Percentiles rank a stretch among this genome's conserved stretches.
Conservation (phyloP, 2,113 vertebrate species). For the Zonotrichia leucophrys region DNA sequence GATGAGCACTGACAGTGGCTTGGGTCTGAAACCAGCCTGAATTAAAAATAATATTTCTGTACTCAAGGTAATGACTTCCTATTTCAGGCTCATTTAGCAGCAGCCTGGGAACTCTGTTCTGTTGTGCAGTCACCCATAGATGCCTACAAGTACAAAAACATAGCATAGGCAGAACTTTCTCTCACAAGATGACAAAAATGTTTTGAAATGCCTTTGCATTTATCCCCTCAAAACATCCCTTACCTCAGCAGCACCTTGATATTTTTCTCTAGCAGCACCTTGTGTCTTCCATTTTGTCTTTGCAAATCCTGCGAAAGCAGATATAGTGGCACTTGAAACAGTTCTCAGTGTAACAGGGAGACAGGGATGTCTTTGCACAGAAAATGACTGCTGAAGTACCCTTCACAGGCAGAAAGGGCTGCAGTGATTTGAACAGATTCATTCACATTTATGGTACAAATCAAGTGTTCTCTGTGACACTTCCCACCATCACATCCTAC, state of each 20-base stretch:
- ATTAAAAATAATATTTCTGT: background rate
- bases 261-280: background rate
- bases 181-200: background rate
- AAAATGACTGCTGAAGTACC: background rate
- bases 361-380: background rate
- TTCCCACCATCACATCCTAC: background rate
- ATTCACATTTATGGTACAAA: background rate
- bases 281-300: background rate
- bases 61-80: background rate
- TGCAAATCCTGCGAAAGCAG: background rate
- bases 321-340: background rate
- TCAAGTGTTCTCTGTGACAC: background rate
- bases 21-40: background rate
- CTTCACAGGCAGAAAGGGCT: background rate
- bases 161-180: background rate
- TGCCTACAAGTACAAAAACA: background rate
- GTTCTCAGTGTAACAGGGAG: background rate
- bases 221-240: background rate
- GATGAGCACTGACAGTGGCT: background rate
- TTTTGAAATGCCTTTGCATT: background rate
- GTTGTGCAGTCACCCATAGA: background rate
- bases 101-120: background rate
- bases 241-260: background rate
- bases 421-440: background rate
- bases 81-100: background rate